Conservation (phyloP, 1,140 invertebrate species). For the Acyrthosiphon pisum region DNA sequence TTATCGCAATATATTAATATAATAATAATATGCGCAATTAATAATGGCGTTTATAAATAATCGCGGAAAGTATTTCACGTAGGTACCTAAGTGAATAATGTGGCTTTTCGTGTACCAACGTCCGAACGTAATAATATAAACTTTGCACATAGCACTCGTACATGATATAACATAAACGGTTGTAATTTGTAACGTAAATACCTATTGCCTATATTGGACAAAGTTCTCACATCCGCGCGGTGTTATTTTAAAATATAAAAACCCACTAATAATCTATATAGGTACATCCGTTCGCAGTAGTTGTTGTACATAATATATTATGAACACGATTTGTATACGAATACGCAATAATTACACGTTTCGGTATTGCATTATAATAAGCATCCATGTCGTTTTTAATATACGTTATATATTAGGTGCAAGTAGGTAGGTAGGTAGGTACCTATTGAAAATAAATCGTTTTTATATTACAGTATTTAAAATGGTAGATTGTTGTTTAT, state of each 20-base stretch:
- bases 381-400: neutral
- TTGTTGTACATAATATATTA: neutral
- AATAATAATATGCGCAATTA: neutral
- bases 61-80: neutral
- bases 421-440: neutral
- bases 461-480: neutral
- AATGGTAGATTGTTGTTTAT: neutral
- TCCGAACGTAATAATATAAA: too few relatives aligned
- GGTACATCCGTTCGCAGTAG: neutral
- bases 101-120: neutral
- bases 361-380: neutral
- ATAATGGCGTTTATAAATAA: neutral
- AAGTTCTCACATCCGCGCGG: neutral
- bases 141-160: neutral
- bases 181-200: neutral
- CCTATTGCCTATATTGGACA: neutral
- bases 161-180: neutral
- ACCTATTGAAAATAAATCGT: neutral
- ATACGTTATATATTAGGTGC: neutral
- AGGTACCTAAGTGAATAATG: neutral
- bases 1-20: neutral
- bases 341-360: conserved; percentile 1
- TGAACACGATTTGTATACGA: neutral
- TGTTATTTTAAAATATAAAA: neutral
- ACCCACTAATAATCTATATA: neutral